Evolutionary conservation across 2,113 vertebrate genomes (phyloP), one percentile per base, ranked within the genome.

Genomic region (Coptodon rendalli): DNA sequence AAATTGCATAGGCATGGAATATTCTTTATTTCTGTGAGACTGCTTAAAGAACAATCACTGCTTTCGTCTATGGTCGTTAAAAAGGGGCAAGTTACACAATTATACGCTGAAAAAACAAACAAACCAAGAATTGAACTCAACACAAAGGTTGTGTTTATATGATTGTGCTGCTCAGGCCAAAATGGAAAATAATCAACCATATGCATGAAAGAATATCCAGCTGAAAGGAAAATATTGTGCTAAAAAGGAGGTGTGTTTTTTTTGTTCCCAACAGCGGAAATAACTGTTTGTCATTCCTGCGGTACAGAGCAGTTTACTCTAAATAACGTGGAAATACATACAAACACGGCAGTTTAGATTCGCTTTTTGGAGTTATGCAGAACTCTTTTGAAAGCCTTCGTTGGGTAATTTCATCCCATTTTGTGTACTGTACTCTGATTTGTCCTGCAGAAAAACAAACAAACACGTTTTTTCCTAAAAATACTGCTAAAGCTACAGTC

Each of bases 1-100:
- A 92, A 95, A 94, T 95, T 96, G 95, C 95, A 97, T 96, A 96
- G 94, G 81, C 84, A 81, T 87, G 73, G 89, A 48, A 84, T 87
- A 90, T 84, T 81, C 14, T 34, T 91, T 34, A 76, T 86, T 61
- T 85, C 68, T 87, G 83, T 19, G 13, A 54, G 66, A 87, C 68
- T 87, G 89, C 71, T 85, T 22, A 66, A 38, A 87, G 80, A 78
- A 85, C 63, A 80, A 63, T 71, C 87, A 59, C 87, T 83, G 83
- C 83, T 89, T 45, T 89, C 57, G 84, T 87, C 84, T 86, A 81
- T 24, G 50, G 29, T 40, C 4, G 17, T 34, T 61, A 12, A 80
- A 66, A 63, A 52, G 83, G 76, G 38, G 53, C 27, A 78, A 80
- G 63, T 78, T 78, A 84, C 34, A 83, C 6, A 54, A 22, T 81